These are phyloP conservation scores for Pristionchus maxplancki DNA, from an alignment of 2,888 invertebrate genomes.

Conservation along the genomic window DNA sequence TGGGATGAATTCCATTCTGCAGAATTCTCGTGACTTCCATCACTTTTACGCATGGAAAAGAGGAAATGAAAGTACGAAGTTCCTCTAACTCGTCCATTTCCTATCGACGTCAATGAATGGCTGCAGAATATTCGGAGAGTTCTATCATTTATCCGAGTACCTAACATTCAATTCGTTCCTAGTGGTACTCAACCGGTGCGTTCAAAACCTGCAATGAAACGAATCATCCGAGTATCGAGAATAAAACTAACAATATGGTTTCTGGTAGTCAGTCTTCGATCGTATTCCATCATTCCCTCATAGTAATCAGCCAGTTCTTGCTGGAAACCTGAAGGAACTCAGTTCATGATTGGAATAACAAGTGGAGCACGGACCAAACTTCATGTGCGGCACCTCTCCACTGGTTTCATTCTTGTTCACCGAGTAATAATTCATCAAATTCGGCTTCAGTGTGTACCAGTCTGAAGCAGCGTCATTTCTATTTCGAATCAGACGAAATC, in stretches of 20 bases:
- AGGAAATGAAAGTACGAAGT: not conserved
- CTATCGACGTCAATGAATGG: not conserved
- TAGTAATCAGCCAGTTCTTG: not conserved
- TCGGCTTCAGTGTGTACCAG: slow-evolving; percentile 11
- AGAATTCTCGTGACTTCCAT: slow-evolving; percentile 1
- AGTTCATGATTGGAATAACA: not conserved
- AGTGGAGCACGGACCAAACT: not conserved
- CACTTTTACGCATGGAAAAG: not conserved
- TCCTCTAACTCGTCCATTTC: not conserved
- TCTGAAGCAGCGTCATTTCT: not conserved
- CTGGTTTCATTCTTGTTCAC: slow-evolving; percentile 20
- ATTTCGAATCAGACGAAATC: not conserved
- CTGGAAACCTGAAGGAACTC: not conserved
- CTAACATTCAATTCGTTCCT: not conserved
- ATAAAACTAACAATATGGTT: not conserved
- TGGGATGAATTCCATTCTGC: not conserved
- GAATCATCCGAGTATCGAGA: not conserved
- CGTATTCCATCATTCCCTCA: not conserved
- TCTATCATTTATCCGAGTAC: not conserved
- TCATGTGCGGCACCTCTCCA: not conserved
- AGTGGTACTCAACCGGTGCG: slow-evolving; percentile 1
- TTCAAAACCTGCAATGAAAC: not conserved
- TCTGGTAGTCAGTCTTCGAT: not conserved
- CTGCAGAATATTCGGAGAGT: not conserved
- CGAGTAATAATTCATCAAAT: slow-evolving; percentile 25